Conservation (phyloP, 2,797 vertebrate genomes). For the Sardinella longiceps region DNA sequence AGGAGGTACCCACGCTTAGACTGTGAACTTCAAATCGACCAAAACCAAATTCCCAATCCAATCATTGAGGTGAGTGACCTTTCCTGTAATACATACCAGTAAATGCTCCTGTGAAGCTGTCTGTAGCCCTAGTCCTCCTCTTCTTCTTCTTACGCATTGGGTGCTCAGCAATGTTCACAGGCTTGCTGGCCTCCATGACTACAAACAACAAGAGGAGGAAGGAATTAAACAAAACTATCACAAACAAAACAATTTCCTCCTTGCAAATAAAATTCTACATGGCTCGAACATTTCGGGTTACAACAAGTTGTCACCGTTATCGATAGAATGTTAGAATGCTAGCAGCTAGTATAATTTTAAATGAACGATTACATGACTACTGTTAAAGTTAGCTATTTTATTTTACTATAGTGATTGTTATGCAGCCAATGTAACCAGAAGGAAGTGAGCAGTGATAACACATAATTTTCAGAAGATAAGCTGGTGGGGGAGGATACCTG, state of each 20-base stretch:
- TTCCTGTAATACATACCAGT: constrained; percentile 74
- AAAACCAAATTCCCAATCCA: not conserved
- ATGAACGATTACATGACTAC: no score
- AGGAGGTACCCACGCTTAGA: not conserved
- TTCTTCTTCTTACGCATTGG: constrained; percentile 90
- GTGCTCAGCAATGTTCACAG: constrained; percentile 82
- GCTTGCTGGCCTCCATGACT: constrained; percentile 89
- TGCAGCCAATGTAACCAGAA: no score
- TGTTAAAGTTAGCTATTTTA: no score
- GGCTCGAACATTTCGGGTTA: no score
- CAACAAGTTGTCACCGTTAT: no score
- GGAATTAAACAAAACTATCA: constrained; percentile 18
- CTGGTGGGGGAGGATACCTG: constrained; percentile 59
- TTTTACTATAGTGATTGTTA: no score
- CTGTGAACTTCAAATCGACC: not conserved
- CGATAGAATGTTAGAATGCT: no score
- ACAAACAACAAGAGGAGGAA: constrained; percentile 39
- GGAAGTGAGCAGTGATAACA: not conserved
- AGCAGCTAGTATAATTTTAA: no score
- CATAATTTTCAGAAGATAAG: not conserved
- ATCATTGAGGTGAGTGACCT: not conserved
- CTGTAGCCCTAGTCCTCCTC: constrained; percentile 82
- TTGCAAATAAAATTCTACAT: no score
- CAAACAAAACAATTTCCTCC: not conserved
- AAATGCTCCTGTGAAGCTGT: constrained; percentile 86